A percentile compares a stretch with the other conserved stretches of the same genome.
Conservation (phyloP, 2,113 vertebrate species). For the Paradoxurus hermaphroditus region DNA sequence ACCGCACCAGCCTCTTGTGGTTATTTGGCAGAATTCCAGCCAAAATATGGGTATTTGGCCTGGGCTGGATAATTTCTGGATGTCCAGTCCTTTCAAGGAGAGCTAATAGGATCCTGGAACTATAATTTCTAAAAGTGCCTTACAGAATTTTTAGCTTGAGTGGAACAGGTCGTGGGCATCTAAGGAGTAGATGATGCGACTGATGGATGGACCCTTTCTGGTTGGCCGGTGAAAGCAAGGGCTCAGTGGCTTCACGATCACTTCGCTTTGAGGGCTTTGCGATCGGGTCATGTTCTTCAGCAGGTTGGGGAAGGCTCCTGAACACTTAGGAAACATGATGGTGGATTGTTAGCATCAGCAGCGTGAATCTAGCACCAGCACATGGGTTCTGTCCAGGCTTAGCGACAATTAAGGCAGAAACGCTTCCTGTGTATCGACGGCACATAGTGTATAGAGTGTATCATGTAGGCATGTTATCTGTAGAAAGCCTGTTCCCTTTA, state of each 20-base stretch:
- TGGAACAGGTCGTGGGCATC: conserved; percentile 18
- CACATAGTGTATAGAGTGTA: neutral
- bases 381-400: neutral
- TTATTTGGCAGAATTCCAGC: conserved; percentile 40
- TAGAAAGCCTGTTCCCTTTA: neutral
- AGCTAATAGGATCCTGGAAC: neutral
- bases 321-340: neutral
- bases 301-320: neutral
- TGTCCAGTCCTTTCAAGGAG: conserved; percentile 3
- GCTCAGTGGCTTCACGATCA: neutral
- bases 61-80: conserved; percentile 10
- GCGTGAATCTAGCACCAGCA: neutral
- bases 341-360: neutral
- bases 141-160: conserved; percentile 41
- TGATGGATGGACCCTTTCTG: neutral
- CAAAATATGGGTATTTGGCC: conserved; percentile 34
- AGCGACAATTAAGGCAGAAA: neutral
- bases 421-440: neutral
- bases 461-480: neutral
- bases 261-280: neutral
- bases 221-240: neutral
- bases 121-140: conserved; percentile 2
- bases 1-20: neutral
- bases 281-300: neutral
- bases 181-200: neutral